Evolutionary conservation across 2,888 invertebrate genomes (phyloP).

Genomic region (Ectemnius lituratus): DNA sequence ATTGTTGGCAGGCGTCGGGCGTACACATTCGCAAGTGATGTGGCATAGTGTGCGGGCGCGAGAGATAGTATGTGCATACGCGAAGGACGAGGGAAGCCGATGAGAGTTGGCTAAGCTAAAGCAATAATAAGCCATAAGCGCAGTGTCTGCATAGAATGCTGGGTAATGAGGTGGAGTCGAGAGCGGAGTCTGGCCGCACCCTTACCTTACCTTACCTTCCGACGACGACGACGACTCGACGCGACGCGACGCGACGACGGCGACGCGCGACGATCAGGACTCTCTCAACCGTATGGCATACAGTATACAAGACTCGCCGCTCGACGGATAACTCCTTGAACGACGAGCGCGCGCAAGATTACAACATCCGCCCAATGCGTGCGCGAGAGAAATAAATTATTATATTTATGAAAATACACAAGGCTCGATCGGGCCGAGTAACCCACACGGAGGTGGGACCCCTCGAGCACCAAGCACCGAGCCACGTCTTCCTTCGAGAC

Average conservation of each 20-base stretch:
- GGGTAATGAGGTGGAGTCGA: constrained; percentile 78
- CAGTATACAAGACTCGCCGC: neutral
- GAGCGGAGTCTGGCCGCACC: constrained; percentile 76
- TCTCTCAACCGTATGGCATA: too few species aligned
- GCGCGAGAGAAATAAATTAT: constrained; percentile 65
- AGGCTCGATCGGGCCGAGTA: constrained; percentile 5
- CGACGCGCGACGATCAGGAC: constrained; percentile 33
- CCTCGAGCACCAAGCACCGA: constrained; percentile 48
- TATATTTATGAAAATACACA: constrained; percentile 66
- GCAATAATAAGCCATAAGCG: constrained; percentile 78
- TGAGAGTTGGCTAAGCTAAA: constrained; percentile 69
- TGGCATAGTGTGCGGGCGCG: too few species aligned
- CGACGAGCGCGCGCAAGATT: constrained; percentile 58
- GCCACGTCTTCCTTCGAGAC: constrained; percentile 49
- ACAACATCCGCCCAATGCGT: constrained; percentile 60
- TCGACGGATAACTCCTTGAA: constrained; percentile 30
- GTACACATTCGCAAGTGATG: neutral
- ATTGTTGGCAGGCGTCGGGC: neutral
- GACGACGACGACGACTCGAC: constrained; percentile 55
- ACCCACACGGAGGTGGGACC: constrained; percentile 49
- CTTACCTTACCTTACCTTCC: constrained; percentile 71
- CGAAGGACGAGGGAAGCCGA: constrained; percentile 54
- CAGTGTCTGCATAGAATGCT: constrained; percentile 77
- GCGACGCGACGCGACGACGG: constrained; percentile 31
- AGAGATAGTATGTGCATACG: constrained; percentile 36